Evolutionary conservation across 2,797 vertebrate genomes (phyloP).

Genomic region (Sebastes kiyomatsui): DNA sequence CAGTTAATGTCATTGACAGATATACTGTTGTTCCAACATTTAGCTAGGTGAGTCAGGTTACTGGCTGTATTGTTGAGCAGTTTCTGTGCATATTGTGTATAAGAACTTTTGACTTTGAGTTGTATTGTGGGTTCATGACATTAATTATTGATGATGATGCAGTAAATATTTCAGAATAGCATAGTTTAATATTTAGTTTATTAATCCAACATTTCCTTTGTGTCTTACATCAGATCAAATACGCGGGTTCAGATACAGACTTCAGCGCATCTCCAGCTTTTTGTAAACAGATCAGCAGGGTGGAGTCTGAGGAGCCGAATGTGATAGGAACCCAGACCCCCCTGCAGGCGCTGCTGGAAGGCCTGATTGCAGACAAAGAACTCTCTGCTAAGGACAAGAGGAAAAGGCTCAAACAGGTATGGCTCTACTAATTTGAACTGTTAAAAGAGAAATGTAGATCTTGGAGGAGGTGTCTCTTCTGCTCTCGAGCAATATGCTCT

Average conservation of each 20-base stretch:
- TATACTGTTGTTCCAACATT: neutral
- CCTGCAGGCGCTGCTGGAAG: conserved; percentile 88
- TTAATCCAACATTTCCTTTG: neutral
- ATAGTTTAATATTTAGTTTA: no score
- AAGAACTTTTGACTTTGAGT: neutral
- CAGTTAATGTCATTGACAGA: neutral
- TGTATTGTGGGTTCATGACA: neutral
- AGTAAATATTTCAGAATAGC: neutral
- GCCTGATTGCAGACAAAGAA: conserved; percentile 87
- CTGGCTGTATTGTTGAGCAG: neutral
- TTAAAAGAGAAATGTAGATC: neutral
- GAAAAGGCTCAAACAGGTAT: conserved; percentile 94
- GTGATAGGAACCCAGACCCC: conserved; percentile 85
- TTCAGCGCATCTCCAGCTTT: conserved; percentile 83
- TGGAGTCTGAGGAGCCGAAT: conserved; percentile 89
- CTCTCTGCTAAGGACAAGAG: conserved; percentile 92
- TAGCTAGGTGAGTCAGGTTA: neutral
- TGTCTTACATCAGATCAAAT: conserved; percentile 87
- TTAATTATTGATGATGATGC: neutral
- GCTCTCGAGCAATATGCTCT: neutral
- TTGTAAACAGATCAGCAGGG: conserved; percentile 86
- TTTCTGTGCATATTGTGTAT: neutral
- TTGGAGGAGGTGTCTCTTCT: neutral
- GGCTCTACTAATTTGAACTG: neutral
- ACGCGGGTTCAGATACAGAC: conserved; percentile 89